Evolutionary conservation across 2,797 vertebrate species (phyloP), one percentile per base, ranked within the genome.

Genomic region (Sebastes paucispinis): DNA sequence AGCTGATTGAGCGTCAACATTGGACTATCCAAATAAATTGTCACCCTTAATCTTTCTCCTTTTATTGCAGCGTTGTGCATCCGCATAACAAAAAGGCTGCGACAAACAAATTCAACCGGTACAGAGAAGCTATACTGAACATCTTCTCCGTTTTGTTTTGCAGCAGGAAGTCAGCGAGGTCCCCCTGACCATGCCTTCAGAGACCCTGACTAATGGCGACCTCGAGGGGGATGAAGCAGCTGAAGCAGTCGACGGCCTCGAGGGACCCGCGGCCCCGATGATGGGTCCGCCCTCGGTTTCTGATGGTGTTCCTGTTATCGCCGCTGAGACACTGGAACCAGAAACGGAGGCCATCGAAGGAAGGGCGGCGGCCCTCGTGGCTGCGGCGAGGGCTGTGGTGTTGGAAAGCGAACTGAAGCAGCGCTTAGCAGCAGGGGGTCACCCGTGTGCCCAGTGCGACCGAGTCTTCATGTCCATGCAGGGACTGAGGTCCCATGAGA

Each of bases 381-480:
- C 94, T 39, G 94, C 90, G 29, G 94, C 93, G 36, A 92, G 95
- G 90, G 96, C 86, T 2, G 58, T 22, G 11, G 82, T 69, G 82
- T 90, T 87, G 20, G 93, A 91, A 77, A 92, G 94, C 87, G 95
- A 95, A 86, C 95, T 96, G 93, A 97, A 97, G 91, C 95, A 95
- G 84, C 95, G 95, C 57, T 93, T 96, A 81, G 93, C 95, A 72
- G 95, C 96, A 66, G 96, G 97, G 78, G 97, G 98, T 79, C 98
- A 99, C 94, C 94, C 97, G n/a, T 99, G 98, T 89, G 95, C 95
- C 88, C 97, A 98, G 95, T 99, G 98, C 89, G 97, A 98, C 93
- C 94, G 96, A 68, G 97, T 99, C 93, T 98, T 99, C 96, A 99
- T 99, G 98, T 99, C 98, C 95, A 97, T 98, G 97, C 98, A 99